Evolutionary conservation across 1,140 invertebrate species (phyloP).

Genomic region (Drosophila varians): DNA sequence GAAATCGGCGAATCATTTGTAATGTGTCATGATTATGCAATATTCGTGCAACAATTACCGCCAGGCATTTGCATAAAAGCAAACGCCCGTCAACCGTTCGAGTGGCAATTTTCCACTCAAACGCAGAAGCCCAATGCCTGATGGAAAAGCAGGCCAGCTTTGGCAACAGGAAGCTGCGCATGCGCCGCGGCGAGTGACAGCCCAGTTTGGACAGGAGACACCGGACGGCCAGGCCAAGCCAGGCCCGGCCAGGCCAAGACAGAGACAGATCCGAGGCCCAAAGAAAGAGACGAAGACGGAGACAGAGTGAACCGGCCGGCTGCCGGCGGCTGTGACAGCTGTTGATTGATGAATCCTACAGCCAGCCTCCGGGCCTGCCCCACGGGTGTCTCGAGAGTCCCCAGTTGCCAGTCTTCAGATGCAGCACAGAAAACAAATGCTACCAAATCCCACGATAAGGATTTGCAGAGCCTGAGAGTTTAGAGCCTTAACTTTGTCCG

Average conservation of each 20-base stretch:
- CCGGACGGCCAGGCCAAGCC: slow-evolving; percentile 7
- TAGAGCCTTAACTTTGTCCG: too few relatives aligned
- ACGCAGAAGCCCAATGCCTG: slow-evolving; percentile 29
- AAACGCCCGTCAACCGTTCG: slow-evolving; percentile 50
- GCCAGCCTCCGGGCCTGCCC: slow-evolving; percentile 53
- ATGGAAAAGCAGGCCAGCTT: slow-evolving; percentile 31
- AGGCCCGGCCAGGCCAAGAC: not conserved
- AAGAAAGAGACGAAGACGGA: slow-evolving; percentile 2
- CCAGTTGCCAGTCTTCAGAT: slow-evolving; percentile 4
- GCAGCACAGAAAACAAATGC: not conserved
- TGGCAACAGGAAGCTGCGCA: slow-evolving; percentile 69
- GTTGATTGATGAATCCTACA: slow-evolving; percentile 82
- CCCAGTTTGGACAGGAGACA: slow-evolving; percentile 27
- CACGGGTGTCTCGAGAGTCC: slow-evolving; percentile 24
- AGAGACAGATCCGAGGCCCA: not conserved
- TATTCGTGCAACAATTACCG: slow-evolving; percentile 76
- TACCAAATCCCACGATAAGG: not conserved
- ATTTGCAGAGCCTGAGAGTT: too few relatives aligned
- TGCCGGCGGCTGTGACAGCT: slow-evolving; percentile 72
- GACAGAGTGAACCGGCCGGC: slow-evolving; percentile 55
- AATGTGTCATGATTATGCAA: slow-evolving; percentile 77
- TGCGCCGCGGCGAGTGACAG: slow-evolving; percentile 65
- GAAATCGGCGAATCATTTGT: slow-evolving; percentile 62
- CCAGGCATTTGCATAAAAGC: slow-evolving; percentile 71
- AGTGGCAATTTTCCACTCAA: slow-evolving; percentile 70